Evolutionary conservation across 2,888 invertebrate genomes (phyloP).

Genomic region (Scaptomyza flava): DNA sequence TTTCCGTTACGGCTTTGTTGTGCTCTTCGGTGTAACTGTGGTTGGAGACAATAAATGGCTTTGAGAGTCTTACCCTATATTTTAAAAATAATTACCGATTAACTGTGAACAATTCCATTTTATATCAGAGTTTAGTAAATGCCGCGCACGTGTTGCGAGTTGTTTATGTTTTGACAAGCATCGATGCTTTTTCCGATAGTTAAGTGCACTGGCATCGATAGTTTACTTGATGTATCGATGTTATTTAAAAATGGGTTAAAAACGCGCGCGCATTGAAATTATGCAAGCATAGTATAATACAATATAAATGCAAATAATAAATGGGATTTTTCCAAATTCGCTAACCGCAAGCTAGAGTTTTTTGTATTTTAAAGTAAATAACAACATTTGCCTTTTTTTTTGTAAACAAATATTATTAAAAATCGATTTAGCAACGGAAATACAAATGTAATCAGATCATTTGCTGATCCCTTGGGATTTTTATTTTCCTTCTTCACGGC

Average conservation of each 20-base stretch:
- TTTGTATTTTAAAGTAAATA: neutral
- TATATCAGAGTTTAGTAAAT: constrained; percentile 21
- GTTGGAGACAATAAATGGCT: neutral
- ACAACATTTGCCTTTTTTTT: constrained; percentile 15
- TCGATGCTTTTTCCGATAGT: constrained; percentile 29
- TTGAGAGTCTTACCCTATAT: no score
- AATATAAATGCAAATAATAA: neutral
- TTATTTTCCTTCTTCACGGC: constrained; percentile 1
- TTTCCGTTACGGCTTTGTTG: constrained; percentile 10
- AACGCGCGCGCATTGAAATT: constrained; percentile 29
- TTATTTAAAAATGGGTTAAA: neutral
- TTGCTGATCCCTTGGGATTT: constrained; percentile 38
- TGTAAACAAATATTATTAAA: neutral
- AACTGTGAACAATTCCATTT: constrained; percentile 90
- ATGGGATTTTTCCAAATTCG: constrained; percentile 2
- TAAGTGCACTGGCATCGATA: constrained; percentile 13
- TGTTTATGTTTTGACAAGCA: constrained; percentile 59
- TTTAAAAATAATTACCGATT: constrained; percentile 86
- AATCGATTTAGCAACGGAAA: constrained; percentile 40
- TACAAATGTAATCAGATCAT: constrained; percentile 27
- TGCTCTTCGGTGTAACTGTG: constrained; percentile 57
- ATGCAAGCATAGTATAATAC: no score
- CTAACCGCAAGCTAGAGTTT: neutral
- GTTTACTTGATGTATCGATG: neutral
- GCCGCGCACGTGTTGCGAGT: constrained; percentile 60